Evolutionary conservation across 2,797 vertebrate genomes (phyloP).

Genomic region (Lindbergichthys nudifrons): DNA sequence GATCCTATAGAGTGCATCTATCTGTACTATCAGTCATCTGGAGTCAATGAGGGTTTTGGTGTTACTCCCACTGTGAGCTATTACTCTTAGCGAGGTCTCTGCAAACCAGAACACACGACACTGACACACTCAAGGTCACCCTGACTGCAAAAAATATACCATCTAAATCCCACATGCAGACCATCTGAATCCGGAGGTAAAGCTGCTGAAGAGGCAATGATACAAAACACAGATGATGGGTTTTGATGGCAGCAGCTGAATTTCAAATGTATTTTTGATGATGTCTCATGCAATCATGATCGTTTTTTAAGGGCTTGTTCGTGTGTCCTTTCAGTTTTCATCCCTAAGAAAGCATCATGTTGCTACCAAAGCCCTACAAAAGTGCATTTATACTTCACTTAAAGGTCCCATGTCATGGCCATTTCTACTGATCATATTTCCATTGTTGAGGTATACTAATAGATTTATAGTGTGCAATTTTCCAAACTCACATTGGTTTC

Average conservation of each 20-base stretch:
- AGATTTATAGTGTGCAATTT: too few species aligned
- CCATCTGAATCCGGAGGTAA: constrained; percentile 2
- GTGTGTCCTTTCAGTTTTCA: background rate
- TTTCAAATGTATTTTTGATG: constrained; percentile 37
- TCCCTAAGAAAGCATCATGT: background rate
- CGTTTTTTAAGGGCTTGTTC: background rate
- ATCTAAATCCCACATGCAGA: background rate
- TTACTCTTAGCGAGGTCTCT: background rate
- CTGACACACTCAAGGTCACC: background rate
- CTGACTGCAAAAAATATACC: background rate
- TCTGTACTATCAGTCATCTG: constrained; percentile 6
- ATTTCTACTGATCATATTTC: background rate
- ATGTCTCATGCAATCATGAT: constrained; percentile 9
- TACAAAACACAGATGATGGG: constrained; percentile 14
- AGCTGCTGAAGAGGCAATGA: background rate
- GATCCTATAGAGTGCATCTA: background rate
- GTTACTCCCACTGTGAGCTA: background rate
- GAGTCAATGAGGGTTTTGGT: background rate
- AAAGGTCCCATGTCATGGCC: too few species aligned
- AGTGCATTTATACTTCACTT: background rate
- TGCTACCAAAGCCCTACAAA: background rate
- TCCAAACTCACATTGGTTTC: too few species aligned
- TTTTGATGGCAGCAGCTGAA: constrained; percentile 15
- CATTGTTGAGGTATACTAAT: too few species aligned
- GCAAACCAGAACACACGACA: background rate